Percentiles rank a stretch among this genome's conserved stretches.
These are phyloP conservation scores for Arctocebus calabarensis DNA, from an alignment of 2,797 vertebrate genomes.

Conservation along the genomic window DNA sequence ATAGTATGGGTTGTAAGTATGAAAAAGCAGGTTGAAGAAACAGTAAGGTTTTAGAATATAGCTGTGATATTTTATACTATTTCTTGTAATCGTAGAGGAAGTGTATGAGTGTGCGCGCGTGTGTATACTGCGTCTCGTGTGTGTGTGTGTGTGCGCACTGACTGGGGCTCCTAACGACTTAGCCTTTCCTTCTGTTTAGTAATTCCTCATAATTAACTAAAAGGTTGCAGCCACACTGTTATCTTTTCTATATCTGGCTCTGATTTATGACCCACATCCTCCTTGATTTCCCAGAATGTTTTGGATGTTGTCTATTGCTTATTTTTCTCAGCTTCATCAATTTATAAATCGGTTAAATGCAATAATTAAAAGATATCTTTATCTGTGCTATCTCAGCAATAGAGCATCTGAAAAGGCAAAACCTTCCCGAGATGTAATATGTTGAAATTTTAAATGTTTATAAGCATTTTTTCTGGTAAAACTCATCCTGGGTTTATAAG, in stretches of 20 bases:
- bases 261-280: conserved; percentile 69
- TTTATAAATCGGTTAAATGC: conserved; percentile 65
- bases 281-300: conserved; percentile 50
- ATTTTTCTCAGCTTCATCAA: conserved; percentile 35
- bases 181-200: conserved; percentile 50
- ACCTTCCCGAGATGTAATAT: conserved; percentile 19
- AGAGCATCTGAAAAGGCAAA: conserved; percentile 56
- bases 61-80: conserved; percentile 27
- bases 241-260: conserved; percentile 15
- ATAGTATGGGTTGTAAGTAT: not conserved
- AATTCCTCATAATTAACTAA: conserved; percentile 47
- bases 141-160: not conserved
- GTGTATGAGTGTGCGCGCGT: not conserved
- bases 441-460: conserved; percentile 69
- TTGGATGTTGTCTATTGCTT: conserved; percentile 56
- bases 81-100: not conserved
- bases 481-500: conserved; percentile 52
- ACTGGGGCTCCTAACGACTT: conserved; percentile 61
- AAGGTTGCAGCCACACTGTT: conserved; percentile 70
- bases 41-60: conserved; percentile 12
- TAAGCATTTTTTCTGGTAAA: conserved; percentile 49
- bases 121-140: not conserved
- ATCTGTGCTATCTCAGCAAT: conserved; percentile 45
- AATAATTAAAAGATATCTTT: conserved; percentile 64
- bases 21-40: not conserved